Evolutionary conservation across 1,140 invertebrate species (phyloP).

Genomic region (Oncopodura yosiiana): DNA sequence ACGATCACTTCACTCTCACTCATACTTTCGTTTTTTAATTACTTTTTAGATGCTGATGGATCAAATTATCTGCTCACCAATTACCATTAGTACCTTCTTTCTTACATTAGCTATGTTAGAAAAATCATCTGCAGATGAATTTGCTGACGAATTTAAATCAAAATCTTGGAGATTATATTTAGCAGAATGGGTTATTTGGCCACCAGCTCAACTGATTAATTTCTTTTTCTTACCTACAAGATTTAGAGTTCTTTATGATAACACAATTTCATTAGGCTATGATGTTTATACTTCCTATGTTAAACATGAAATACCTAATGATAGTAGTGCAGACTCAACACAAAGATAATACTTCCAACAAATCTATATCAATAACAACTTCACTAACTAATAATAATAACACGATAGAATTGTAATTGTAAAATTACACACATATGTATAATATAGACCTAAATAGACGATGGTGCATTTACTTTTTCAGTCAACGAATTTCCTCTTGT

Average conservation of each 20-base stretch:
- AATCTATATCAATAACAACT: no score
- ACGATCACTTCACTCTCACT: neutral
- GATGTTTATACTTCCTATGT: constrained; percentile 86
- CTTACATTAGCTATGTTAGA: constrained; percentile 63
- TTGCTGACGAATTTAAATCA: constrained; percentile 58
- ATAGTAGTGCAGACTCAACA: no score
- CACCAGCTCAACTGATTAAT: constrained; percentile 69
- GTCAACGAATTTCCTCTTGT: no score
- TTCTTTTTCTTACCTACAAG: constrained; percentile 75
- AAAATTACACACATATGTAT: no score
- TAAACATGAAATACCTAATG: constrained; percentile 52
- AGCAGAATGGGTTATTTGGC: constrained; percentile 72
- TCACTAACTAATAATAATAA: no score
- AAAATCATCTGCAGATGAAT: constrained; percentile 50
- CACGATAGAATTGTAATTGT: no score
- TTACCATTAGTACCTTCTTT: constrained; percentile 73
- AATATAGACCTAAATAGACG: no score
- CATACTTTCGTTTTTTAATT: neutral
- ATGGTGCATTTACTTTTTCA: no score
- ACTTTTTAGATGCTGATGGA: constrained; percentile 55
- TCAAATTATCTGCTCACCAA: constrained; percentile 76
- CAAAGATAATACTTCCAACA: no score
- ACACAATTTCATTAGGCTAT: constrained; percentile 77
- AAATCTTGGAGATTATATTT: constrained; percentile 71
- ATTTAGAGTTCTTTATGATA: constrained; percentile 83